phyloP scores from a whole-genome alignment of 2,888 invertebrate genomes.

The Invenusta paracnida region DNA sequence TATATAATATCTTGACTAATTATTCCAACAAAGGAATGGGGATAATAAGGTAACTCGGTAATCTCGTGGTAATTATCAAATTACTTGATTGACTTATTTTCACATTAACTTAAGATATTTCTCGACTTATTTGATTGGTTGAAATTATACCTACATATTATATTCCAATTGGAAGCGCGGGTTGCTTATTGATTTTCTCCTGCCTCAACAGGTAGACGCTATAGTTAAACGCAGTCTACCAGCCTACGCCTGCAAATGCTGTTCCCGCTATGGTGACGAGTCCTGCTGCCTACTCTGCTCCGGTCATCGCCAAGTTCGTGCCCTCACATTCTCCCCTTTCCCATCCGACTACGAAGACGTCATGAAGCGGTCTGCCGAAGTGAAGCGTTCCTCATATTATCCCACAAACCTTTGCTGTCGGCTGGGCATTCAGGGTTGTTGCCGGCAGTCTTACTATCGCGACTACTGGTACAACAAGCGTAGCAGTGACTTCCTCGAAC shows the following conservation, averaged over 20 bases:
- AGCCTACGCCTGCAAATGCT: slow-evolving; percentile 15
- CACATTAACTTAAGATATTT: no score
- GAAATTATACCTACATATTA: no score
- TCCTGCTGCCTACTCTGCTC: background rate
- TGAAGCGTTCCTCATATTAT: background rate
- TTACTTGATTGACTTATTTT: no score
- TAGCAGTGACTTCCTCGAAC: background rate
- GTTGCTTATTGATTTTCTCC: no score
- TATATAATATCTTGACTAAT: no score
- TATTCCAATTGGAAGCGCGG: no score
- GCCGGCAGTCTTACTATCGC: background rate
- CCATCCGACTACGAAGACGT: background rate
- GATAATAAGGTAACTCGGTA: no score
- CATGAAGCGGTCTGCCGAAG: background rate
- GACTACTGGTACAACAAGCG: slow-evolving; percentile 22
- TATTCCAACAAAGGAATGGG: no score
- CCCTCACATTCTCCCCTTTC: background rate
- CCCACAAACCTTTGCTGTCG: background rate
- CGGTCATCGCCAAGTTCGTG: background rate
- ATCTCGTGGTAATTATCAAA: no score
- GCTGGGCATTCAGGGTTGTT: background rate
- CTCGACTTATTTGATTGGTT: no score
- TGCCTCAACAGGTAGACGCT: background rate
- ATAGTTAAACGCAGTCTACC: background rate
- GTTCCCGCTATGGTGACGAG: background rate